phyloP scores from a whole-genome alignment of 92 coral and sea anemone genomes.

The Virgularia gustaviana region DNA sequence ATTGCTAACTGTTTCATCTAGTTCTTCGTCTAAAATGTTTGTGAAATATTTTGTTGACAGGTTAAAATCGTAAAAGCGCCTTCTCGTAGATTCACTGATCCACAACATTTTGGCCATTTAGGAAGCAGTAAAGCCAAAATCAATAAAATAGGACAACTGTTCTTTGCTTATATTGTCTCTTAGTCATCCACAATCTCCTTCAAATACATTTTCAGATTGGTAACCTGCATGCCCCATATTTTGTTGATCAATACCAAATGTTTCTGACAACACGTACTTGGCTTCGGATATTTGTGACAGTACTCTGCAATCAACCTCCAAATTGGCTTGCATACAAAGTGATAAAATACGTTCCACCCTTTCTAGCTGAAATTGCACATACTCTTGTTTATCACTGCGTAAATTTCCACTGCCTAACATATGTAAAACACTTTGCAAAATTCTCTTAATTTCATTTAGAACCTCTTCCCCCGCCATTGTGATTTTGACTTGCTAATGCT shows the following conservation, averaged over 20 bases:
- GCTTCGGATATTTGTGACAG: constrained; percentile 37
- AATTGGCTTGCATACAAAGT: constrained; percentile 19
- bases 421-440: constrained; percentile 22
- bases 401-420: constrained; percentile 29
- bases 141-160: constrained; percentile 30
- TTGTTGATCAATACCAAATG: background rate
- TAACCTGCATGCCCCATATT: background rate
- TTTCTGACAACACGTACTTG: constrained; percentile 13
- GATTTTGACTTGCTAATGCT: background rate
- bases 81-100: constrained; percentile 39
- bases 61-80: constrained; percentile 36
- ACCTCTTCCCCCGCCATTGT: background rate
- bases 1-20: constrained; percentile 37
- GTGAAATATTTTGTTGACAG: constrained; percentile 25
- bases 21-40: constrained; percentile 46
- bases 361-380: constrained; percentile 30
- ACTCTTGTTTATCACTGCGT: constrained; percentile 30
- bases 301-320: constrained; percentile 24
- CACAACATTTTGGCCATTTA: constrained; percentile 33
- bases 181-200: constrained; percentile 22
- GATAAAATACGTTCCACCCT: constrained; percentile 36
- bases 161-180: constrained; percentile 20
- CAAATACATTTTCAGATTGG: constrained; percentile 35
- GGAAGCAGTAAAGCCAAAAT: constrained; percentile 33
- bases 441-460: constrained; percentile 1